phyloP scores from a whole-genome alignment of 92 coral and sea anemone species.

The Epizoanthus scotinus region DNA sequence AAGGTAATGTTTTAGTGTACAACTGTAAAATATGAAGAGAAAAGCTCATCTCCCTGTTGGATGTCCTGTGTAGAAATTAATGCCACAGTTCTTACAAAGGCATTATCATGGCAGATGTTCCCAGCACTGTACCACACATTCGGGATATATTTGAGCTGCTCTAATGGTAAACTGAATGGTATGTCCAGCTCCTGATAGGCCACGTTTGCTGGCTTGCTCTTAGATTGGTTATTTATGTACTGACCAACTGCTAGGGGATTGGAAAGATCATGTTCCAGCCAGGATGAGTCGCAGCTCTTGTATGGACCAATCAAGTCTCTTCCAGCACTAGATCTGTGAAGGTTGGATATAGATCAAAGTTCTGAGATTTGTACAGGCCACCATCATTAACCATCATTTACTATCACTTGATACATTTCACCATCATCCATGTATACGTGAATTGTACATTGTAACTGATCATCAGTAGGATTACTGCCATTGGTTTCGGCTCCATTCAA shows the following conservation, averaged over 20 bases:
- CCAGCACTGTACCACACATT: slow-evolving; percentile 92
- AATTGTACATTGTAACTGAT: neutral
- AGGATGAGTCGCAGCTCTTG: slow-evolving; percentile 76
- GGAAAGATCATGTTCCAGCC: slow-evolving; percentile 57
- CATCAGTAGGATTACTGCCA: too few relatives aligned
- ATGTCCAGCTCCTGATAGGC: slow-evolving; percentile 91
- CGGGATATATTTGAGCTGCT: slow-evolving; percentile 79
- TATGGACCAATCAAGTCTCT: slow-evolving; percentile 88
- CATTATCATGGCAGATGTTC: slow-evolving; percentile 57
- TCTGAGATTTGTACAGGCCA: neutral
- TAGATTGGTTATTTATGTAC: slow-evolving; percentile 86
- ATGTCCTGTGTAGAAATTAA: slow-evolving; percentile 78
- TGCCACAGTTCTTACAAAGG: slow-evolving; percentile 79
- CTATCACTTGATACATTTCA: neutral
- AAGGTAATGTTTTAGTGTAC: slow-evolving; percentile 52
- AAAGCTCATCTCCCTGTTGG: slow-evolving; percentile 75
- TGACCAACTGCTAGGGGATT: slow-evolving; percentile 94
- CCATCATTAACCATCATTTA: neutral
- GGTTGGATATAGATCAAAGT: neutral
- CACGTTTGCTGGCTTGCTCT: slow-evolving; percentile 76
- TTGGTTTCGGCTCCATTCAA: too few relatives aligned
- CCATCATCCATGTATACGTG: neutral
- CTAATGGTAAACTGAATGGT: slow-evolving; percentile 57
- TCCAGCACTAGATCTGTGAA: slow-evolving; percentile 76
- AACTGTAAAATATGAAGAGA: slow-evolving; percentile 97